Conservation (phyloP, 2,797 vertebrate genomes). For the Urocyon cinereoargenteus region DNA sequence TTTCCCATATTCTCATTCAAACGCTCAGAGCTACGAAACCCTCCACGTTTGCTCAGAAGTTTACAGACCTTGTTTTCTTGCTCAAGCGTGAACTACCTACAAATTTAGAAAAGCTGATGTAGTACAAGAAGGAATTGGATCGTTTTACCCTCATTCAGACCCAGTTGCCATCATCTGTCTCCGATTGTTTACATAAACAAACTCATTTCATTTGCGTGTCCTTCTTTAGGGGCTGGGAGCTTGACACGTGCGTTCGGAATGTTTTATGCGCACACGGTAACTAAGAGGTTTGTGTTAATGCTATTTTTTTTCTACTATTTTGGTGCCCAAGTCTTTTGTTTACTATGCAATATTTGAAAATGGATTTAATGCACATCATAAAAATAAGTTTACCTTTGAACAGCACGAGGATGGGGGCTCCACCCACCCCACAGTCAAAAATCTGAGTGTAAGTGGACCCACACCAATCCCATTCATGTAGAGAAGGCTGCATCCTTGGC, state of each 20-base stretch:
- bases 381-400: background rate
- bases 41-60: fast-evolving
- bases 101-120: slow-evolving; percentile 12
- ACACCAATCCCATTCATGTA: fast-evolving
- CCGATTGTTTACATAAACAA: background rate
- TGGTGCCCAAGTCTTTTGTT: background rate
- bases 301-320: background rate
- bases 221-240: background rate
- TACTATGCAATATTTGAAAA: background rate
- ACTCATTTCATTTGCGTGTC: background rate
- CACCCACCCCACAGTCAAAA: background rate
- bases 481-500: background rate
- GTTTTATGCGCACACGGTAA: background rate
- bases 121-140: slow-evolving; percentile 1
- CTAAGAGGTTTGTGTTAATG: background rate
- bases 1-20: fast-evolving
- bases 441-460: background rate
- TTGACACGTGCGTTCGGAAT: background rate
- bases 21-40: background rate
- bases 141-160: background rate
- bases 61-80: background rate
- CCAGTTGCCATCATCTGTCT: background rate
- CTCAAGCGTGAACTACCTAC: background rate
- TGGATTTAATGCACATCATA: background rate
- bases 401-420: background rate